Base-by-base conservation (phyloP, 2,888 invertebrate genomes). In the Cosmia trapezina region DNA sequence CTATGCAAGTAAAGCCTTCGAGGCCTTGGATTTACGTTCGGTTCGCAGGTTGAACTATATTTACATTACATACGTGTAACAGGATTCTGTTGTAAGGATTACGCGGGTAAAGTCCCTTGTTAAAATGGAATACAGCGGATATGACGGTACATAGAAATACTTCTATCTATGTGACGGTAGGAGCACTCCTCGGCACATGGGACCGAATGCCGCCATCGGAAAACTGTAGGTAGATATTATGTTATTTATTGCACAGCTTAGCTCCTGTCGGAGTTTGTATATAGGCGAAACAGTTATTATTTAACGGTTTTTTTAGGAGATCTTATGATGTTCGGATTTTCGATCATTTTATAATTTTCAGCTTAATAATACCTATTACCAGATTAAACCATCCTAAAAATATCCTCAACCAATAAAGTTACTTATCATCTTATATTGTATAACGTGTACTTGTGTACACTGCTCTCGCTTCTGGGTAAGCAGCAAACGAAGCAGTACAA, bases 1-100 rank as follows among this genome's bases (percentile, higher is more conserved):
- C n/a, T 51, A 57, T 62, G 41, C 45, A 80, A 61, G 56, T 73
- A 53, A 62, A 77, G 61, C 61, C 47, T 65, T 45, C 47, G 41
- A 80, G 73, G 51, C 56, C 76, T 79, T 47, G 41, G 33, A 43
- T 43, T 80, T 62, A 57, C 65, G 65, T 80, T 77, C 80, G 51
- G 41, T 74, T 66, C 33, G 56, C 45, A 57, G 51, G 61, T 41
- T 60, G 28, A 19, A 73, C 60, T 63, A 72, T 59, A 59, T 53
- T 79, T 65, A 60, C 45, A 65, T 79, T 61, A 60, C 45, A 65
- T 62, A 61, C 80, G 54, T 80, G 65, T 41, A 56, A 80, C 65
- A 57, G 76, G 65, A 74, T 61, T 62, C 28, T 49, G 74, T 56
- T 57, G 41, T 9, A 57, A 51, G 65, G 65, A 62, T 80, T 73